Evolutionary conservation across 2,113 vertebrate genomes (phyloP).

Genomic region (Neolamprologus longior): DNA sequence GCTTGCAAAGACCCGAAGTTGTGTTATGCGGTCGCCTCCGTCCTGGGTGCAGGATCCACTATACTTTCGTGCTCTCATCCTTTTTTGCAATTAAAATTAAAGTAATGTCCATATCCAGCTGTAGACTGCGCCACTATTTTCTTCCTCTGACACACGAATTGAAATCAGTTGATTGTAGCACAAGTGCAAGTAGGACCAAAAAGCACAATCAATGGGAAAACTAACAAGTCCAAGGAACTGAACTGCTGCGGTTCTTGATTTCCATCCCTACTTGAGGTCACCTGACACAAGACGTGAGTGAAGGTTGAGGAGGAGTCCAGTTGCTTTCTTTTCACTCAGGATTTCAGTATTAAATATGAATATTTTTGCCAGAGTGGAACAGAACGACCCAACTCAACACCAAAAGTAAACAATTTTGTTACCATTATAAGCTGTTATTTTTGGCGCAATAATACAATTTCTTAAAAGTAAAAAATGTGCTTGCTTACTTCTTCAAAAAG

Average conservation of each 20-base stretch:
- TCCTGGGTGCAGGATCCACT: accelerated
- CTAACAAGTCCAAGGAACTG: accelerated
- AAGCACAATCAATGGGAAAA: not conserved
- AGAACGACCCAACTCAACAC: not conserved
- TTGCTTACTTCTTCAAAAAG: slow-evolving; percentile 88
- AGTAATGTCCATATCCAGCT: not conserved
- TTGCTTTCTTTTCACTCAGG: not conserved
- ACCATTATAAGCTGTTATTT: not conserved
- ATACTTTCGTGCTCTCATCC: not conserved
- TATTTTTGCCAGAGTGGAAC: not conserved
- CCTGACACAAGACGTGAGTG: not conserved
- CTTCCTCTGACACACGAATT: not conserved
- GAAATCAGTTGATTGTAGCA: not conserved
- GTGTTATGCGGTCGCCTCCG: not conserved
- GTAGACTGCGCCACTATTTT: not conserved
- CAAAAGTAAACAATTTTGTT: not conserved
- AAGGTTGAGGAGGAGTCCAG: not conserved
- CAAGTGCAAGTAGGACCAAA: not conserved
- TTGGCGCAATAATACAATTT: not conserved
- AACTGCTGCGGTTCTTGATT: not conserved
- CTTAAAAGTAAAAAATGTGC: not conserved
- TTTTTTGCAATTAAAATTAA: not conserved
- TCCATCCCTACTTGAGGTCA: not conserved
- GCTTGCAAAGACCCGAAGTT: not conserved
- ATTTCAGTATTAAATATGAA: not conserved